Conservation (phyloP, 2,888 invertebrate species). For the Cephus spinipes region DNA sequence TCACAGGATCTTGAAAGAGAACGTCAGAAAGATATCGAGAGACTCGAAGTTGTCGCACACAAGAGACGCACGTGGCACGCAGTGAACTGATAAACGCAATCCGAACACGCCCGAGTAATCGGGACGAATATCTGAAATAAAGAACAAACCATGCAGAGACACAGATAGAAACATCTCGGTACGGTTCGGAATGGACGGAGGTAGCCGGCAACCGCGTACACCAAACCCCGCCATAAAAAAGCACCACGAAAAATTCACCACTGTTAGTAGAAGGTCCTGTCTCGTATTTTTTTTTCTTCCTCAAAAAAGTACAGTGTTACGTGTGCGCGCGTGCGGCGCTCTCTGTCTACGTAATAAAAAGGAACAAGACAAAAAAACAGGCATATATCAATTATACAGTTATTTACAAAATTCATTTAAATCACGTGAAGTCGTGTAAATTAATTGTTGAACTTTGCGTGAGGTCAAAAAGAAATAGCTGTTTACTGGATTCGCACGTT, state of each 20-base stretch:
- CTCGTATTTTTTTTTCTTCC: constrained; percentile 24
- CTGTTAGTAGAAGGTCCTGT: constrained; percentile 55
- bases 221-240: constrained; percentile 61
- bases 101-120: background rate
- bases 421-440: background rate
- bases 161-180: constrained; percentile 6
- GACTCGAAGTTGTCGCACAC: background rate
- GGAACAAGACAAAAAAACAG: background rate
- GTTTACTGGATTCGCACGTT: background rate
- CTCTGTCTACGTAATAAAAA: constrained; percentile 17
- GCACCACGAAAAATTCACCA: constrained; percentile 51
- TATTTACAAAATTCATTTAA: background rate
- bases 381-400: background rate
- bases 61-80: background rate
- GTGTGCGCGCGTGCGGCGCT: constrained; percentile 15
- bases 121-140: constrained; percentile 33
- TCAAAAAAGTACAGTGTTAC: constrained; percentile 14
- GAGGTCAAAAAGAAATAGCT: background rate
- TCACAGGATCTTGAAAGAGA: background rate
- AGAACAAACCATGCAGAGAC: constrained; percentile 32
- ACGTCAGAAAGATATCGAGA: background rate
- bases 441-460: background rate
- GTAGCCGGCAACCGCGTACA: constrained; percentile 66
- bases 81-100: background rate
- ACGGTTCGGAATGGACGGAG: constrained; percentile 30